phyloP scores from a whole-genome alignment of 2,113 vertebrate genomes.

The Mesocricetus auratus region DNA sequence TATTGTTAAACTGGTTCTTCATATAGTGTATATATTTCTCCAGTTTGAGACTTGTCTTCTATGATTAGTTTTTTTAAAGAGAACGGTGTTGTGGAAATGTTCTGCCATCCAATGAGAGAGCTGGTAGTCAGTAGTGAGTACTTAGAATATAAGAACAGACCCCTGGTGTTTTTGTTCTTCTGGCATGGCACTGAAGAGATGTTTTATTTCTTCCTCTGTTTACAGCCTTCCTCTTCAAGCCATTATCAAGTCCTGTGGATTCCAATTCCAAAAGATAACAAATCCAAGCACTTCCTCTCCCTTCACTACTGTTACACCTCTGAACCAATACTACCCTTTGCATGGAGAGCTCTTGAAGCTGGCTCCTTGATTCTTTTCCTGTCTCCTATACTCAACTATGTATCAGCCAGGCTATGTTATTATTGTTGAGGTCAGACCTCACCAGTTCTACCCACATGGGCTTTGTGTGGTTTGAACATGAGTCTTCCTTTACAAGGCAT shows the following conservation, averaged over 20 bases:
- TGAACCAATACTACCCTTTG: not conserved
- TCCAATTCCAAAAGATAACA: slow-evolving; percentile 18
- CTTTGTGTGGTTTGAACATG: slow-evolving; percentile 10
- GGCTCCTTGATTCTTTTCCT: not conserved
- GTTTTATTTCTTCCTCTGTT: slow-evolving; percentile 28
- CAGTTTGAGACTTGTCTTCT: slow-evolving; percentile 43
- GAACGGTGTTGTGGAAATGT: not conserved
- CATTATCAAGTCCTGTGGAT: slow-evolving; percentile 12
- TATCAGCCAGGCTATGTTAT: not conserved
- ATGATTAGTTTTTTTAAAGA: slow-evolving; percentile 43
- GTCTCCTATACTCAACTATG: not conserved
- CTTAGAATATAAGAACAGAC: slow-evolving; percentile 37
- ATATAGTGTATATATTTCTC: slow-evolving; percentile 44
- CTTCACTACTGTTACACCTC: not conserved
- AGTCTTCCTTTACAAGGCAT: not conserved
- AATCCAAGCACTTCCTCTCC: not conserved
- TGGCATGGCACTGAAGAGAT: slow-evolving; percentile 1
- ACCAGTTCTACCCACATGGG: slow-evolving; percentile 15
- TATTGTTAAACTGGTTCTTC: slow-evolving; percentile 55
- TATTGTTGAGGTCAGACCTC: slow-evolving; percentile 3
- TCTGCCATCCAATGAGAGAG: not conserved
- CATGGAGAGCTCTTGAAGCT: not conserved
- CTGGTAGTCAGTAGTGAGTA: slow-evolving; percentile 14
- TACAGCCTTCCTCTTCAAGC: slow-evolving; percentile 37
- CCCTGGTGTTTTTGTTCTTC: not conserved